Base-by-base conservation (phyloP, 2,797 vertebrate genomes). In the Ammospiza maritima region DNA sequence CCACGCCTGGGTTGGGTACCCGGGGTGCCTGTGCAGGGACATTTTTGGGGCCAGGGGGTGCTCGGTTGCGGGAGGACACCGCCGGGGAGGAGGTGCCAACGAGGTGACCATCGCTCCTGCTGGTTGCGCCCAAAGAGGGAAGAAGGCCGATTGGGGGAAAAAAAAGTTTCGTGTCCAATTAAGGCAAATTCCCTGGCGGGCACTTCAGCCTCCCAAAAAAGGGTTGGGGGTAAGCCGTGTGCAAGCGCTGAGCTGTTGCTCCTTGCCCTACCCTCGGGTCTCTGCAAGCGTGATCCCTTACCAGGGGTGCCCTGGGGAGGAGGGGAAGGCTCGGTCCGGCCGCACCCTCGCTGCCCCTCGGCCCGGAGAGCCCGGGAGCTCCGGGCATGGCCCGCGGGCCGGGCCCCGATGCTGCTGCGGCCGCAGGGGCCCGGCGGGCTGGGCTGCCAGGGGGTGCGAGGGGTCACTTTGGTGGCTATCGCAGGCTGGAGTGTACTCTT, bases 381-480 rank as follows among this genome's bases (percentile, higher is more conserved):
- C 18, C 30, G 18, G 53, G 34, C 50, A 56, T 22, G 5, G 3
- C 64, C 56, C 14, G 8, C 57, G 21, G 34, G 29, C 13, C 38
- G 14, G 60, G 20, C 13, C 20, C 21, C 29, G 1, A 4, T 4
- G 26, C 40, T 53, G 27, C 30, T 8, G n/a, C 23, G 34, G 58
- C 36, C 51, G 6, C 8, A 32, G 74, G 32, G 54, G 25, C 38
- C 21, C 10, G 60, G 42, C 12, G 38, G 58, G 42, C 3, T 19
- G 29, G 11, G 48, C 40, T 47, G 67, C 30, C 16, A 45, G 54
- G 51, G 7, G 67, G 93, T 82, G 27, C 77, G 50, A 94, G 74
- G 91, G 97, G 97, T 98, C 97, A 98, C 95, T 81, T 96, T 95
- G 95, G 97, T 74, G 95, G 62, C 97, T 92, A 74, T 82, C 82